phyloP scores from a whole-genome alignment of 2,797 vertebrate genomes.

The Sebastes vulpes region DNA sequence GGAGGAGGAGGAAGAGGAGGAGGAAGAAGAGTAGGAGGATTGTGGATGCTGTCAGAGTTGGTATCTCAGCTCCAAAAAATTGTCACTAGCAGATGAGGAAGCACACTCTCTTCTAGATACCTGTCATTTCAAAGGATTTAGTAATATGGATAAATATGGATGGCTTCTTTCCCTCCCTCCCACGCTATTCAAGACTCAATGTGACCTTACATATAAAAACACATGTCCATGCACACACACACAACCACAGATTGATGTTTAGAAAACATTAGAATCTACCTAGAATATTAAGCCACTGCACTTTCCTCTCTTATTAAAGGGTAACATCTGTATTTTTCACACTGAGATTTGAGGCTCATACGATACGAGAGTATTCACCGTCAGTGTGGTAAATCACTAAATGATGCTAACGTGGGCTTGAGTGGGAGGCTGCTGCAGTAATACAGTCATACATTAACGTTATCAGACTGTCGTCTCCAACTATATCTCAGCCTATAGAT shows the following conservation, averaged over 20 bases:
- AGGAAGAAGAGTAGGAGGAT: not conserved
- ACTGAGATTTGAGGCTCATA: too few species aligned
- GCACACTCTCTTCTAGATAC: slow-evolving; percentile 4
- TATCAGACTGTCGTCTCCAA: too few species aligned
- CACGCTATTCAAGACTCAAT: not conserved
- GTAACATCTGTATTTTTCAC: too few species aligned
- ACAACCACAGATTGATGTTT: not conserved
- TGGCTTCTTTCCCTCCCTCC: slow-evolving; percentile 15
- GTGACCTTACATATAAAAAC: slow-evolving; percentile 4
- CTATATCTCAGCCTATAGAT: too few species aligned
- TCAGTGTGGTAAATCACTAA: too few species aligned
- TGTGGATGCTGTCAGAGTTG: slow-evolving; percentile 44
- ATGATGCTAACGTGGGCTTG: too few species aligned
- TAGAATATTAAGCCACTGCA: not conserved
- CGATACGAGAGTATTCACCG: too few species aligned
- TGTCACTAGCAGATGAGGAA: slow-evolving; percentile 35
- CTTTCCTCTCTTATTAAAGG: not conserved
- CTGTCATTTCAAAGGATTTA: slow-evolving; percentile 46
- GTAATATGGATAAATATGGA: slow-evolving; percentile 38
- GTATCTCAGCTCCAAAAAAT: slow-evolving; percentile 23
- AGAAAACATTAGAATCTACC: not conserved
- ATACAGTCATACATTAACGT: too few species aligned
- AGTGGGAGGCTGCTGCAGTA: too few species aligned
- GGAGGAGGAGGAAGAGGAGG: not conserved
- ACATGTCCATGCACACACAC: not conserved